Percentiles rank a stretch among this genome's conserved stretches.
phyloP scores from a whole-genome alignment of 2,797 vertebrate genomes.

The Phalanger gymnotis region DNA sequence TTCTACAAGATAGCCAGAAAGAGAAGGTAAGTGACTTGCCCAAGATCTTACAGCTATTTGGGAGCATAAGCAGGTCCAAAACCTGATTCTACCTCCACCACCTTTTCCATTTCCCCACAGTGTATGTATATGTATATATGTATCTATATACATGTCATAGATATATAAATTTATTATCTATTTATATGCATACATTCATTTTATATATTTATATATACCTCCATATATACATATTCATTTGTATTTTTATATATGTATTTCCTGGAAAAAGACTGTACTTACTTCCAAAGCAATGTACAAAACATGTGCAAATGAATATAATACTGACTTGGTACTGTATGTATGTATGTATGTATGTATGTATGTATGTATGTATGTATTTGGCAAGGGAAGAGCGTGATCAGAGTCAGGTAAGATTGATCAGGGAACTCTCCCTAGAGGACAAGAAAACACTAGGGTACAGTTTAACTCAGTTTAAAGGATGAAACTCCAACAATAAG shows the following conservation, averaged over 20 bases:
- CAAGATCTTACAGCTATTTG: not conserved
- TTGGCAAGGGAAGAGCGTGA: constrained; percentile 2
- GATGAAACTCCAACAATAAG: not conserved
- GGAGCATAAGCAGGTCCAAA: not conserved
- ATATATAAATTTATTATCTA: not conserved
- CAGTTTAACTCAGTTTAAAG: not conserved
- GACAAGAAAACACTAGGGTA: constrained; percentile 1
- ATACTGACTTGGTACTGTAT: not conserved
- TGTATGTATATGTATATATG: not conserved
- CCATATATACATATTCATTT: not conserved
- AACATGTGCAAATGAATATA: constrained; percentile 46
- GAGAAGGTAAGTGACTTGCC: accelerated
- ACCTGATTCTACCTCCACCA: not conserved
- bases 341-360: not conserved
- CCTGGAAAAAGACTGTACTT: too few species aligned
- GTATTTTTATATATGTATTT: not conserved
- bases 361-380: not conserved
- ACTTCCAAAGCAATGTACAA: not conserved
- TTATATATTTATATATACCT: not conserved
- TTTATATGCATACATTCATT: not conserved
- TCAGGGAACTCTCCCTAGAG: not conserved
- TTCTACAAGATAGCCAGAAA: not conserved
- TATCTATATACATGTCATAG: not conserved
- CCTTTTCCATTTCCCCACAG: not conserved
- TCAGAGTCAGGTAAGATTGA: constrained; percentile 32